Conservation (phyloP, 2,888 invertebrate genomes). For the Silvanus unidentatus region DNA sequence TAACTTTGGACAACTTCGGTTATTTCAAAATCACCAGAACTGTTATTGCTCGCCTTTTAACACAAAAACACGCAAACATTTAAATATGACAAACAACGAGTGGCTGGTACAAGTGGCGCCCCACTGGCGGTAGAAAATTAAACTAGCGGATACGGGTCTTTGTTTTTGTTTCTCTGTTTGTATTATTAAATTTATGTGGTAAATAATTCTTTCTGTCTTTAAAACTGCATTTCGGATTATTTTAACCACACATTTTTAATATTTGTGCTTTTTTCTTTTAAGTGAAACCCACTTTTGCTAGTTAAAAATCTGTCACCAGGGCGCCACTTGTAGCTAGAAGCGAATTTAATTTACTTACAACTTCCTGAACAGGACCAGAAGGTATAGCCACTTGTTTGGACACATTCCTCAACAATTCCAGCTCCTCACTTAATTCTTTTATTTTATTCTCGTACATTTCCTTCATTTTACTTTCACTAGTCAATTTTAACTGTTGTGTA, state of each 20-base stretch:
- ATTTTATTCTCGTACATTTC: constrained; percentile 43
- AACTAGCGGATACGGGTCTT: constrained; percentile 10
- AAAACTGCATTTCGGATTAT: too few relatives aligned
- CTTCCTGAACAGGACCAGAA: constrained; percentile 50
- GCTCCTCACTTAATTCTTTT: constrained; percentile 46
- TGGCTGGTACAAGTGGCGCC: too few relatives aligned
- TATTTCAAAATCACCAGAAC: constrained; percentile 44
- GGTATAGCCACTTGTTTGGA: constrained; percentile 38
- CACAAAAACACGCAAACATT: constrained; percentile 1
- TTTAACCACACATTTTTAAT: too few relatives aligned
- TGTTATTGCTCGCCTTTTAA: constrained; percentile 23
- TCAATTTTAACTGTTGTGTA: constrained; percentile 15
- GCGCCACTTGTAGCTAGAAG: too few relatives aligned
- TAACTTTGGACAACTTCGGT: constrained; percentile 47
- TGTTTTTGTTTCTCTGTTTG: too few relatives aligned
- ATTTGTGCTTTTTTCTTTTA: too few relatives aligned
- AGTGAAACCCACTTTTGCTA: too few relatives aligned
- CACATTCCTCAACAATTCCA: constrained; percentile 39
- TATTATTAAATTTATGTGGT: too few relatives aligned
- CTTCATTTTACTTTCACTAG: neutral
- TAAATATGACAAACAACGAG: constrained; percentile 13
- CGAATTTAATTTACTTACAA: constrained; percentile 41
- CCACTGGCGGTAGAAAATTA: too few relatives aligned
- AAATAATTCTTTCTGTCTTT: too few relatives aligned
- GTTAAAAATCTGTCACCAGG: too few relatives aligned